A percentile compares a stretch with the other conserved stretches of the same genome.
phyloP scores from a whole-genome alignment of 2,888 invertebrate species.

The Trichopoda pennipes region DNA sequence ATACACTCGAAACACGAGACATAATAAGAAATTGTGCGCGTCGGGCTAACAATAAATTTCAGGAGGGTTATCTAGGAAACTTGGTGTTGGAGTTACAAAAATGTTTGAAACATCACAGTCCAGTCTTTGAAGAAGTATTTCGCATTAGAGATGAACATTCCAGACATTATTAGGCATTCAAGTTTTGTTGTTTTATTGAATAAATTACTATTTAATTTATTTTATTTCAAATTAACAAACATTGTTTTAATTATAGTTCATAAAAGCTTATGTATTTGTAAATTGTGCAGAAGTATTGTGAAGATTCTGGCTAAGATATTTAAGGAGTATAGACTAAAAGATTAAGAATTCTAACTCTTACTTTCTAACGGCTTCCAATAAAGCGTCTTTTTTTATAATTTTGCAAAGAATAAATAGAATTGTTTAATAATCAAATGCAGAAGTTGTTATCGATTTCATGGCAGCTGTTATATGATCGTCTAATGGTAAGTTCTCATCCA shows the following conservation, averaged over 20 bases:
- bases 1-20: slow-evolving; percentile 2
- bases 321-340: neutral
- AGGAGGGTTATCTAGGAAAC: slow-evolving; percentile 57
- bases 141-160: slow-evolving; percentile 50
- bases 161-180: slow-evolving; percentile 48
- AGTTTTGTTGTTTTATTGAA: slow-evolving; percentile 48
- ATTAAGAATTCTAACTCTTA: no score
- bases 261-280: neutral
- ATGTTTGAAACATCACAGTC: slow-evolving; percentile 66
- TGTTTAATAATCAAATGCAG: slow-evolving; percentile 59
- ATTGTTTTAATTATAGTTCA: slow-evolving; percentile 6
- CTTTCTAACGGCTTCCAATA: no score
- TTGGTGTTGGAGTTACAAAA: slow-evolving; percentile 70
- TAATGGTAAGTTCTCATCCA: slow-evolving; percentile 83
- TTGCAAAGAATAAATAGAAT: neutral
- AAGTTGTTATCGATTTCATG: slow-evolving; percentile 77
- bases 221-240: slow-evolving; percentile 40
- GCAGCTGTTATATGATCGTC: slow-evolving; percentile 79
- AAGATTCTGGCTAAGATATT: neutral
- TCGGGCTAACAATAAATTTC: slow-evolving; percentile 68
- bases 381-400: no score
- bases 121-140: slow-evolving; percentile 14
- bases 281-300: neutral
- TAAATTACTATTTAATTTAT: slow-evolving; percentile 47
- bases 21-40: slow-evolving; percentile 67